phyloP scores from a whole-genome alignment of 2,888 invertebrate species.

The Neoitamus cyanurus region DNA sequence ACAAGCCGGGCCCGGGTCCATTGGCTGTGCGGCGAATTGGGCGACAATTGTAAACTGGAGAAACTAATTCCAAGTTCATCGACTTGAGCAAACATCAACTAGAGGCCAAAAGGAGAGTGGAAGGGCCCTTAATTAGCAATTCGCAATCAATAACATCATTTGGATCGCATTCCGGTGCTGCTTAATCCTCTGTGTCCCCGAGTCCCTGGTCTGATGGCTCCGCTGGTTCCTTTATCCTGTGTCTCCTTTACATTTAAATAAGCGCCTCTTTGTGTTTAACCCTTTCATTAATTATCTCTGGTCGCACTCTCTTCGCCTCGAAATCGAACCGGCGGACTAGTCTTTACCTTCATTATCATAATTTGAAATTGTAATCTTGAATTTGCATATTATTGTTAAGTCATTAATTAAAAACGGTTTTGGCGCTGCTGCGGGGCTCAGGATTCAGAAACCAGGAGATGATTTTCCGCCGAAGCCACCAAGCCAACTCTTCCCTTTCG shows the following conservation, averaged over 20 bases:
- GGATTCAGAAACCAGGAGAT: conserved; percentile 45
- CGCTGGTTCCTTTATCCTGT: conserved; percentile 44
- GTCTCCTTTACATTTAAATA: conserved; percentile 47
- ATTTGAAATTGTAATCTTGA: conserved; percentile 51
- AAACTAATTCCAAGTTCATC: conserved; percentile 53
- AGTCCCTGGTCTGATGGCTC: conserved; percentile 41
- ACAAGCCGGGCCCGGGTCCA: neutral
- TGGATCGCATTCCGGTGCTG: conserved; percentile 52
- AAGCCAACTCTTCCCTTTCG: conserved; percentile 8
- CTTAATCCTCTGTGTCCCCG: conserved; percentile 45
- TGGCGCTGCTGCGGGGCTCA: conserved; percentile 37
- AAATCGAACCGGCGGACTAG: conserved; percentile 45
- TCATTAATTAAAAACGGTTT: conserved; percentile 49
- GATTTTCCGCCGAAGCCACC: conserved; percentile 15
- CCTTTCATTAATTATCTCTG: conserved; percentile 49
- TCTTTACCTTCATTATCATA: conserved; percentile 49
- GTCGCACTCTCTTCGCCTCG: conserved; percentile 37
- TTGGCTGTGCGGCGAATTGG: conserved; percentile 29
- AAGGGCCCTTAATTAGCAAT: conserved; percentile 53
- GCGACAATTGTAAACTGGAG: conserved; percentile 49
- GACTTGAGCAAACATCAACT: conserved; percentile 50
- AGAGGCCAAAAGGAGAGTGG: conserved; percentile 42
- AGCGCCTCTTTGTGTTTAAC: conserved; percentile 47
- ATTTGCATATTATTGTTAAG: conserved; percentile 51
- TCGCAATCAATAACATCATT: conserved; percentile 54